A percentile compares a stretch with the other conserved stretches of the same genome.
These are phyloP conservation scores for Rhopalosiphum nymphaeae DNA, from an alignment of 2,888 invertebrate species.

Conservation along the genomic window DNA sequence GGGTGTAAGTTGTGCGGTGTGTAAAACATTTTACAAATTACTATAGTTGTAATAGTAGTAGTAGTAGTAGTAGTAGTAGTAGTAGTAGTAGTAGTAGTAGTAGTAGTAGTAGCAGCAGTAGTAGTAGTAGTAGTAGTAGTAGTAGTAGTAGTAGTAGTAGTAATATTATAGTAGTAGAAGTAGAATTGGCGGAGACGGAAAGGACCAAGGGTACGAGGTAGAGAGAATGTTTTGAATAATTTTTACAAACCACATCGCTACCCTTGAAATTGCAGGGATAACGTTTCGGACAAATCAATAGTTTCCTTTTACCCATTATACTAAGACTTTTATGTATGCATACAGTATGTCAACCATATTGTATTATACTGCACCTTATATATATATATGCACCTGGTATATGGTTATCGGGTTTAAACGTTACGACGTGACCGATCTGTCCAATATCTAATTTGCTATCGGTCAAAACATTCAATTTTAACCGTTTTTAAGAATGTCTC, in stretches of 20 bases:
- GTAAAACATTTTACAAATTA: slow-evolving; percentile 31
- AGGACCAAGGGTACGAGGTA: neutral
- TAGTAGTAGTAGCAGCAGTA: slow-evolving; percentile 18
- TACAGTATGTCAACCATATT: neutral
- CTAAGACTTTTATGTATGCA: neutral
- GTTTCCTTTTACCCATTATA: neutral
- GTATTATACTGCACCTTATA: neutral
- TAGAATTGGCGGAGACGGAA: neutral
- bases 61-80: slow-evolving; percentile 19
- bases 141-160: neutral
- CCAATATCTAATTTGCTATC: neutral
- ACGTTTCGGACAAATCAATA: slow-evolving; percentile 25
- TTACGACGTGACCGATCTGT: neutral
- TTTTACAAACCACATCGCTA: slow-evolving; percentile 35
- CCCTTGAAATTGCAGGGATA: slow-evolving; percentile 30
- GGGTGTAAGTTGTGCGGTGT: slow-evolving; percentile 1
- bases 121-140: slow-evolving; percentile 31
- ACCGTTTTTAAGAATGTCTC: neutral
- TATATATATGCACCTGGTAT: neutral
- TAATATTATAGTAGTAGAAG: neutral
- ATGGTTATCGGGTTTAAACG: neutral
- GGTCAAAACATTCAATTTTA: neutral
- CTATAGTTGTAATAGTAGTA: slow-evolving; percentile 21
- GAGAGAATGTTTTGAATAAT: slow-evolving; percentile 45
- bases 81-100: slow-evolving; percentile 20